phyloP scores from a whole-genome alignment of 2,113 vertebrate species.

The Sitta europaea region DNA sequence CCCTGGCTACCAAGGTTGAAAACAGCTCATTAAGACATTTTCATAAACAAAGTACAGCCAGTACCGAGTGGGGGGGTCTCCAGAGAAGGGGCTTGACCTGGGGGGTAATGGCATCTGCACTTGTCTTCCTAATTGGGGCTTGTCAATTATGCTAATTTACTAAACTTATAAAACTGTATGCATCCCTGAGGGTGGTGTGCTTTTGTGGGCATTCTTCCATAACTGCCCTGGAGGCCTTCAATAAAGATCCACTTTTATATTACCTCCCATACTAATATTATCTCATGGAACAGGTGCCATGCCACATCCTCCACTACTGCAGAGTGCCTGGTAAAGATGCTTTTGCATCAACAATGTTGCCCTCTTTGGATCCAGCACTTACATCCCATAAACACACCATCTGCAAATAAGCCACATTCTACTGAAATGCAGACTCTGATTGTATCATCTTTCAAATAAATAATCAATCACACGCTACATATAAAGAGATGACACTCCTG shows the following conservation, averaged over 20 bases:
- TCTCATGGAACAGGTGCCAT: slow-evolving; percentile 88
- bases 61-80: background rate
- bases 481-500: background rate
- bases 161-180: background rate
- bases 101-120: background rate
- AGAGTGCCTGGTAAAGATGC: slow-evolving; percentile 93
- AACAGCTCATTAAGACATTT: background rate
- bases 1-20: background rate
- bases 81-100: background rate
- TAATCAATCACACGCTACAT: background rate
- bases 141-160: background rate
- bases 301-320: slow-evolving; percentile 94
- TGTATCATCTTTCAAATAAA: background rate
- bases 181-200: rapidly evolving
- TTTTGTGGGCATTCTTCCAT: background rate
- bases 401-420: slow-evolving; percentile 60
- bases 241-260: background rate
- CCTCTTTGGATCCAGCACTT: slow-evolving; percentile 85
- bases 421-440: background rate
- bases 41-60: background rate
- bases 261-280: background rate
- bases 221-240: background rate
- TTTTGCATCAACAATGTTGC: slow-evolving; percentile 89
- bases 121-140: background rate
- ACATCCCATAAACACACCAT: slow-evolving; percentile 95